Base-by-base conservation (phyloP, 2,113 vertebrate species). In the Phyllostomus discolor region DNA sequence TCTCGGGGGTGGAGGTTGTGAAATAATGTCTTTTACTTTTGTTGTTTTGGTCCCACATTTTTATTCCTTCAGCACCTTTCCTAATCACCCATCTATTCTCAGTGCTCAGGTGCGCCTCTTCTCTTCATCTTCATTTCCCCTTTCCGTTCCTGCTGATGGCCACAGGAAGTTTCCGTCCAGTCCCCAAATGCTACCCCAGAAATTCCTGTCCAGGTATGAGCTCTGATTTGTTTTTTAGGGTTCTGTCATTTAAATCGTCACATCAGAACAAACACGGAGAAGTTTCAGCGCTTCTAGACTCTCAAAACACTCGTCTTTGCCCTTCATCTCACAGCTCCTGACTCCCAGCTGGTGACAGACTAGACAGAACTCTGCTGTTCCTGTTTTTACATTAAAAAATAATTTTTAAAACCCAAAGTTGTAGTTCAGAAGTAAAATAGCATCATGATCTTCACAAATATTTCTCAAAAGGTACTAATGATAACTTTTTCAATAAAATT, bases 341-440 rank as follows among this genome's bases (percentile, higher is more conserved):
- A 15, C 62, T 78, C 50, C 33, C 20, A 35, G 31, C 41, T 33
- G 59, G 31, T 7, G 26, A 62, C 9, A 91, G 38, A 88, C 9
- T 62, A 83, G 48, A 88, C 52, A 83, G 48, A 88, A 31, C 28
- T 87, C 62, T 85, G 48, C 54, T 57, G 26, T 52, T 91, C 54
- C 8, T 11, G 54, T 70, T 84, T 88, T 92, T 48, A 22, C 2
- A 10, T 88, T 89, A 67, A 82, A 67, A 69, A 83, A 31, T 26
- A 54, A n/a, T 15, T 88, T 70, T 67, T 38, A 7, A 5, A 64
- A 69, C 64, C 26, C 20, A 67, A 95, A 92, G 38, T 76, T 88
- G 78, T 84, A 90, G 10, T 91, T 95, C 62, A 80, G 31, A 93
- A 84, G 72, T 85, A 76, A 78, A 88, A 92, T 41, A 52, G 72